Base-by-base conservation (phyloP, 1,140 invertebrate genomes). In the Magallana ariakensis region DNA sequence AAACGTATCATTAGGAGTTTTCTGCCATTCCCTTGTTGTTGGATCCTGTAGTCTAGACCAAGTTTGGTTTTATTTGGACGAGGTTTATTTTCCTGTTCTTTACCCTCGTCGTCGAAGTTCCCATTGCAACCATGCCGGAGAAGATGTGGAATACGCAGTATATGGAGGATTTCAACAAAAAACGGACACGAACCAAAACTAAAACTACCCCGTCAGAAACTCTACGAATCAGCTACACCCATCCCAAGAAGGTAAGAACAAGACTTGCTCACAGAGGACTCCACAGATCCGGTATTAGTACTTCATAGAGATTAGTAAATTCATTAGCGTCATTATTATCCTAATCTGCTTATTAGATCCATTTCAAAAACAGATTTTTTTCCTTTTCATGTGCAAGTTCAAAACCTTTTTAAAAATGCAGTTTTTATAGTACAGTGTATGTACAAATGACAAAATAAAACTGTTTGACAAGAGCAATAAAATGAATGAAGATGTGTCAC, bases 121-220 rank as follows among this genome's bases (percentile, higher is more conserved):
- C 13, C 13, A 75, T 26, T 33, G 22, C 26, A 75, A 11, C 13
- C 66, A 75, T 75, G 66, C 66, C 66, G 66, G 87, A 88, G 46
- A 88, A 88, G 82, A 88, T 88, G 87, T 88, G 87, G 87, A 83
- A 62, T 75, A 88, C 87, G 11, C 84, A 88, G 33, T 88, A 88
- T 57, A 88, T 88, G 87, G 87, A 88, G 13, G 84, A 53, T 70
- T 88, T 81, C 56, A 88, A 88, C 55, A 88, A 88, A 53, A 54
- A 33, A 22, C 56, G 80, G 26, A 83, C 84, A 57, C 16, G 57
- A 22, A 9, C 80, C 54, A 88, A 85, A 58, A 81, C 80, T 26
- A 87, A 22, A 22, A 13, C 33, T 46, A 57, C 62, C 16, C 81
- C 85, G 16, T 56, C 80, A 55, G 80, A 55, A 16, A 10, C 80